A percentile compares a stretch with the other conserved stretches of the same genome.
phyloP scores from a whole-genome alignment of 2,797 vertebrate genomes.

The Bovichtus diacanthus region DNA sequence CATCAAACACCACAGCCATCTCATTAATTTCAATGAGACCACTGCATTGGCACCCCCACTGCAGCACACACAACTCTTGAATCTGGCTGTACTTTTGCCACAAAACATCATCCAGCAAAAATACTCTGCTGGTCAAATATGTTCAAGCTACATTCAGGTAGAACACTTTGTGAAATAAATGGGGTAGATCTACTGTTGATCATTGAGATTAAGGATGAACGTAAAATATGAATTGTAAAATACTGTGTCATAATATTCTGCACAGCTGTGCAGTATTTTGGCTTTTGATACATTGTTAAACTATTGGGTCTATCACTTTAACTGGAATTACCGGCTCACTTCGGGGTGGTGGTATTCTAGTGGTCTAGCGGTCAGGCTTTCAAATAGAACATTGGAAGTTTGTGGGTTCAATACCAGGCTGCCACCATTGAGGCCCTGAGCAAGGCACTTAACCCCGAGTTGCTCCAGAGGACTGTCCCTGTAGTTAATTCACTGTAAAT shows the following conservation, averaged over 20 bases:
- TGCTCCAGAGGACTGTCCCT: too few relatives aligned
- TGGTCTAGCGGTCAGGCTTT: too few relatives aligned
- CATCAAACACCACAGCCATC: conserved; percentile 10
- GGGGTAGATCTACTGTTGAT: background rate
- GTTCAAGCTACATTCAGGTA: background rate
- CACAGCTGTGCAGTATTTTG: background rate
- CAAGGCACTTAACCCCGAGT: too few relatives aligned
- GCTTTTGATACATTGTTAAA: background rate
- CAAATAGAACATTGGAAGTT: too few relatives aligned
- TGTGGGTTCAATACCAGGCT: too few relatives aligned
- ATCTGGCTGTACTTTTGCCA: background rate
- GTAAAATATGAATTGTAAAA: too few relatives aligned
- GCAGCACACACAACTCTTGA: background rate
- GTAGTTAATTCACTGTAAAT: too few relatives aligned
- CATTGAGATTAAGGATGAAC: background rate
- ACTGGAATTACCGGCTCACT: background rate
- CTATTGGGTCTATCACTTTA: background rate
- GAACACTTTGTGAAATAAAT: background rate
- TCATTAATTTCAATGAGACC: conserved; percentile 13
- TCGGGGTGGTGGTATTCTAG: too few relatives aligned
- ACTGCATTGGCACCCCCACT: background rate
- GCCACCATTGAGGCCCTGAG: too few relatives aligned
- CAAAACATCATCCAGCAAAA: background rate
- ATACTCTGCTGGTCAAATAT: background rate
- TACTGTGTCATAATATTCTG: background rate